Base-by-base conservation (phyloP, 2,797 vertebrate genomes). In the Rhyacichthys aspro region DNA sequence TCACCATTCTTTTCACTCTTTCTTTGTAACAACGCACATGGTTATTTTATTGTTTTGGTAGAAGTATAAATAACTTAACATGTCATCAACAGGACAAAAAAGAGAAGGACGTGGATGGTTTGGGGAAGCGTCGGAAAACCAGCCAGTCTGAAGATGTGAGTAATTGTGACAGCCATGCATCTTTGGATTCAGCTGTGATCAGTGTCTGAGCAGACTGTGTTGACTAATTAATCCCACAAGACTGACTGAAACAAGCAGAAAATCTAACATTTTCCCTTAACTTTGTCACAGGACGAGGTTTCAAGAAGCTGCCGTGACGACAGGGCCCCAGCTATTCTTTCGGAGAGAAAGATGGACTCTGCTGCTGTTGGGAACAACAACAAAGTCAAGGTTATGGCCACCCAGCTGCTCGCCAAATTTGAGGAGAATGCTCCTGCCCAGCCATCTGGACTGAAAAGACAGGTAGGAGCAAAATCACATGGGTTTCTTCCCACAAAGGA, bases 301-400 rank as follows among this genome's bases (percentile, higher is more conserved):
- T 91, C 89, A 7, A 89, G 90, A 67, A 70, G 47, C 36, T 75
- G 72, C 38, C 82, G 89, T 65, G 95, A 95, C 15, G 95, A 96
- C 44, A 88, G 92, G 59, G 68, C 89, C 63, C 87, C 92, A 15
- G 90, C 93, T 0, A 68, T 91, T 19, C 81, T 93, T 67, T 86
- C 90, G 0, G 96, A 98, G 55, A 92, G 93, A 42, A 94, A 90
- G 63, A 86, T 90, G 19, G 96, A 98, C 14, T 84, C 86, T 2
- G 68, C 91, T 1, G 89, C 93, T 0, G 77, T 45, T 0, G 87
- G 81, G 48, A 96, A 96, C 87, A 89, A 96, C 85, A 98, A 97
- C 88, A 99, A 98, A 88, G 96, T 99, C 77, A 98, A 97, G 82
- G 95, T 95, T 77, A 96, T 99, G 95, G 96, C 96, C 17, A 98